These are phyloP conservation scores for Sarcophaga peregrina DNA, from an alignment of 1,140 invertebrate genomes.

Conservation along the genomic window DNA sequence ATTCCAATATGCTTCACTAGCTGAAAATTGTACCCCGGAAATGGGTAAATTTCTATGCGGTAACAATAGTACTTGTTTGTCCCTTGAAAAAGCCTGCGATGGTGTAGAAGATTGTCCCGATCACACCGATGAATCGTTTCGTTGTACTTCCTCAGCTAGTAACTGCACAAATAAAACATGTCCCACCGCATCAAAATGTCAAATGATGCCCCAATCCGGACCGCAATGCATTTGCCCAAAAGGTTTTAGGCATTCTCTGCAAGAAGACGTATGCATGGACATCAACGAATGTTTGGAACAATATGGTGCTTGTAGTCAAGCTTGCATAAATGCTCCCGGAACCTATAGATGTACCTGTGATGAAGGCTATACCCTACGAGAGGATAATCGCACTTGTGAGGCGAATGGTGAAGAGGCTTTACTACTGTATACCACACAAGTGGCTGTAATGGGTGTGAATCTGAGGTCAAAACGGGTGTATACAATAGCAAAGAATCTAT, in stretches of 20 bases:
- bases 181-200: slow-evolving; percentile 51
- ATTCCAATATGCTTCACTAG: slow-evolving; percentile 19
- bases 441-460: slow-evolving; percentile 68
- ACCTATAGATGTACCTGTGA: slow-evolving; percentile 85
- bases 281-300: slow-evolving; percentile 82
- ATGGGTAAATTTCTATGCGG: slow-evolving; percentile 57
- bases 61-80: slow-evolving; percentile 69
- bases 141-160: slow-evolving; percentile 54
- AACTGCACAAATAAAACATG: slow-evolving; percentile 52
- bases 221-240: slow-evolving; percentile 67
- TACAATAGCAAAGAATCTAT: slow-evolving; percentile 67
- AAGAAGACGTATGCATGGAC: slow-evolving; percentile 70
- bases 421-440: slow-evolving; percentile 74
- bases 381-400: slow-evolving; percentile 79
- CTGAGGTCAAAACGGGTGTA: slow-evolving; percentile 67
- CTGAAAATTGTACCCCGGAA: slow-evolving; percentile 48
- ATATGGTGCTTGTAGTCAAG: slow-evolving; percentile 84
- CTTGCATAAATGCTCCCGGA: slow-evolving; percentile 81
- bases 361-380: slow-evolving; percentile 75
- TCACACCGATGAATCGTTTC: slow-evolving; percentile 62
- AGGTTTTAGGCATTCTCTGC: slow-evolving; percentile 63
- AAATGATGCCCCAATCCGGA: slow-evolving; percentile 61
- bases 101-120: slow-evolving; percentile 67
- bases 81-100: slow-evolving; percentile 73
- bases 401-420: slow-evolving; percentile 71